These are phyloP conservation scores for Brachyptera putata DNA, from an alignment of 2,888 invertebrate genomes.

Conservation along the genomic window DNA sequence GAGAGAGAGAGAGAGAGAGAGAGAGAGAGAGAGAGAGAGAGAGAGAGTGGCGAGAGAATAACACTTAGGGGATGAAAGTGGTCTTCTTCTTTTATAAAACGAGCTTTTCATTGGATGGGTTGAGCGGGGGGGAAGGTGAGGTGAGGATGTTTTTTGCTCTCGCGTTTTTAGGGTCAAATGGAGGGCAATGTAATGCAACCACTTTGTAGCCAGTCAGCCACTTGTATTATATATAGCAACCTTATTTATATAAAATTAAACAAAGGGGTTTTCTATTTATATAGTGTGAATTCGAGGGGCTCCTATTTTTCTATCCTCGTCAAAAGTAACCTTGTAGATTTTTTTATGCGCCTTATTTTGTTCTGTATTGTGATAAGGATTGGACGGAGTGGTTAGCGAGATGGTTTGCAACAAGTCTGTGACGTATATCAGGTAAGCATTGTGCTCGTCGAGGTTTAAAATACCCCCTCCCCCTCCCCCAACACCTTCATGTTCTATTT, in stretches of 20 bases:
- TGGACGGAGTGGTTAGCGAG: too few species aligned
- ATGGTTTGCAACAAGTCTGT: too few species aligned
- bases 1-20: background rate
- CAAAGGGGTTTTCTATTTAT: background rate
- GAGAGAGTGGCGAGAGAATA: background rate
- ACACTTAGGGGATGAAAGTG: background rate
- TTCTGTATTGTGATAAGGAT: too few species aligned
- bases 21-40: background rate
- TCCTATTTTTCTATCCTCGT: background rate
- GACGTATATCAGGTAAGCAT: too few species aligned
- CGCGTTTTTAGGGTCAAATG: slow-evolving; percentile 23
- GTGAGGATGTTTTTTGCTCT: slow-evolving; percentile 2
- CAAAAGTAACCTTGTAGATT: background rate
- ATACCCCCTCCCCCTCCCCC: too few species aligned
- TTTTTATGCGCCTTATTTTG: too few species aligned
- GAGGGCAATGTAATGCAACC: slow-evolving; percentile 23
- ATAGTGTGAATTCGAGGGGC: slow-evolving; percentile 8
- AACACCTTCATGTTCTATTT: too few species aligned
- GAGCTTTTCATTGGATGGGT: background rate
- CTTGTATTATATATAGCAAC: background rate
- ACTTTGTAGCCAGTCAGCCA: slow-evolving; percentile 24
- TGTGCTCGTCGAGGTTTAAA: too few species aligned
- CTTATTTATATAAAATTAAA: background rate
- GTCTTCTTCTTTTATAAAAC: background rate
- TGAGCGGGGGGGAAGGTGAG: background rate